A percentile compares a stretch with the other conserved stretches of the same genome.
These are phyloP conservation scores for Oxyura jamaicensis DNA, from an alignment of 2,113 vertebrate genomes.

Conservation along the genomic window DNA sequence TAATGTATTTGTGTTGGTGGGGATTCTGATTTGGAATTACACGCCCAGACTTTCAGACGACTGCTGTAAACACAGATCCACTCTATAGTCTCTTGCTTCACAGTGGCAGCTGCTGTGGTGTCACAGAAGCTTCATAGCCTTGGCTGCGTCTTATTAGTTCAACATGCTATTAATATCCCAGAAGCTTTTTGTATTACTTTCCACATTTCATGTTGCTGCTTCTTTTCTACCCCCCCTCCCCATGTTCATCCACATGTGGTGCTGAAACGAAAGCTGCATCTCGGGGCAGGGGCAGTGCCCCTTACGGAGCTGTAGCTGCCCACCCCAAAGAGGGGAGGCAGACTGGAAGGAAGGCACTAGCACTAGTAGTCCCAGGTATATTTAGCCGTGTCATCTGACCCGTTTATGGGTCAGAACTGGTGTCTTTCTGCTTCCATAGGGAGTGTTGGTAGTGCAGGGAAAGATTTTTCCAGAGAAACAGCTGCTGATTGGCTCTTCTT, in stretches of 20 bases:
- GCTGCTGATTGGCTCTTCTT: slow-evolving; percentile 32
- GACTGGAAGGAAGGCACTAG: slow-evolving; percentile 61
- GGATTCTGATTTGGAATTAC: slow-evolving; percentile 50
- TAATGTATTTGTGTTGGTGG: slow-evolving; percentile 45
- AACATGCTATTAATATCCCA: slow-evolving; percentile 67
- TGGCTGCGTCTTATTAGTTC: slow-evolving; percentile 69
- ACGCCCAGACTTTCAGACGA: slow-evolving; percentile 47
- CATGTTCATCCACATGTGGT: not conserved
- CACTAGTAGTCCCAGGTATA: slow-evolving; percentile 46
- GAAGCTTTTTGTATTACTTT: slow-evolving; percentile 65
- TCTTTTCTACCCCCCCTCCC: not conserved
- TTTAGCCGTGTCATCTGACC: slow-evolving; percentile 58
- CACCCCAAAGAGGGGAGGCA: slow-evolving; percentile 13
- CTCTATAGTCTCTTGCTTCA: slow-evolving; percentile 53
- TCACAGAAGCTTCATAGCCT: slow-evolving; percentile 62
- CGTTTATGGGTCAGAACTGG: slow-evolving; percentile 47
- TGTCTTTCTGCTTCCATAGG: slow-evolving; percentile 33
- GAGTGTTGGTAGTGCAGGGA: slow-evolving; percentile 7
- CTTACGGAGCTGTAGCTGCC: not conserved
- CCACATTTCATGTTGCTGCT: slow-evolving; percentile 18
- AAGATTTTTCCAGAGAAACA: slow-evolving; percentile 57
- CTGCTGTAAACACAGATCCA: slow-evolving; percentile 49
- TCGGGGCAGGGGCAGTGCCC: not conserved
- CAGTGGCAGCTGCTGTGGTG: slow-evolving; percentile 57
- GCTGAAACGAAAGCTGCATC: not conserved